These are phyloP conservation scores for Lemur catta DNA, from an alignment of 2,797 vertebrate species.

Conservation along the genomic window DNA sequence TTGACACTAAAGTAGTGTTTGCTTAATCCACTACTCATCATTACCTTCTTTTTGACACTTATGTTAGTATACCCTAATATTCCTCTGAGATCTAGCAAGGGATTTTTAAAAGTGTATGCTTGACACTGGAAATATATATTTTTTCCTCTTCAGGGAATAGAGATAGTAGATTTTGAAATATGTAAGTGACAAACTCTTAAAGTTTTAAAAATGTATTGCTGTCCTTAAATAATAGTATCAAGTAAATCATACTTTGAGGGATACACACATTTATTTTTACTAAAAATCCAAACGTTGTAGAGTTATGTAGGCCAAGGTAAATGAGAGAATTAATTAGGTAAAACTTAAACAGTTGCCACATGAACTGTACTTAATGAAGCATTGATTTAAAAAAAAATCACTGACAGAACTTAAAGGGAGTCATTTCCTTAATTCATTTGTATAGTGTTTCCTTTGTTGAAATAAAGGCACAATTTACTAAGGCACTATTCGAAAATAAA, in stretches of 20 bases:
- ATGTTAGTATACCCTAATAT: slow-evolving; percentile 1
- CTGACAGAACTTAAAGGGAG: background rate
- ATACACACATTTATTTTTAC: background rate
- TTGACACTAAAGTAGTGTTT: background rate
- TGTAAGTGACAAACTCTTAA: background rate
- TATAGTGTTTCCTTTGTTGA: slow-evolving; percentile 64
- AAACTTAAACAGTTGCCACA: slow-evolving; percentile 56
- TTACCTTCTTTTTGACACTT: slow-evolving; percentile 28
- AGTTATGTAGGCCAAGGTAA: slow-evolving; percentile 17
- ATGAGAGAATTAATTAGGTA: slow-evolving; percentile 60
- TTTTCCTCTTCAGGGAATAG: slow-evolving; percentile 37
- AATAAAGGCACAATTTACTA: slow-evolving; percentile 54
- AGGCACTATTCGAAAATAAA: slow-evolving; percentile 66
- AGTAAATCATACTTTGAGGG: background rate
- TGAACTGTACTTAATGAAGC: slow-evolving; percentile 65
- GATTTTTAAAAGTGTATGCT: slow-evolving; percentile 3
- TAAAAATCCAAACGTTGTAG: background rate
- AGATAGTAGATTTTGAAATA: background rate
- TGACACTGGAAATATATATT: background rate
- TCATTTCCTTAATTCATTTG: slow-evolving; percentile 56
- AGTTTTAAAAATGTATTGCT: background rate
- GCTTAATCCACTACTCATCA: slow-evolving; percentile 7
- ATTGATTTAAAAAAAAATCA: slow-evolving; percentile 34
- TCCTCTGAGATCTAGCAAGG: slow-evolving; percentile 10
- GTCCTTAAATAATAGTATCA: background rate